phyloP scores from a whole-genome alignment of 2,113 vertebrate genomes.

The Isurus oxyrinchus region DNA sequence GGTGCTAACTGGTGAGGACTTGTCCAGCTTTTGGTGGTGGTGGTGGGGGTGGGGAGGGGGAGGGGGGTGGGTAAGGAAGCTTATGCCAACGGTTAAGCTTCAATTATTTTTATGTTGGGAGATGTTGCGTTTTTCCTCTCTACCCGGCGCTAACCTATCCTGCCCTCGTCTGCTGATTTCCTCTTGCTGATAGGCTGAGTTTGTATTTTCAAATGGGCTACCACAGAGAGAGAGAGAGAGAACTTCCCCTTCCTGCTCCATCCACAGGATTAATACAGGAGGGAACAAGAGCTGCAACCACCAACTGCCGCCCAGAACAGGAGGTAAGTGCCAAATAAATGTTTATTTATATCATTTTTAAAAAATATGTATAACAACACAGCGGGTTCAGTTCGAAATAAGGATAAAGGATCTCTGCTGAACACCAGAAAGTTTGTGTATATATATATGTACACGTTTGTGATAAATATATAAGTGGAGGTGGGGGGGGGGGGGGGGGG shows the following conservation, averaged over 20 bases:
- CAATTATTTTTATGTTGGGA: background rate
- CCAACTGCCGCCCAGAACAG: background rate
- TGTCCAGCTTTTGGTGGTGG: too few species aligned
- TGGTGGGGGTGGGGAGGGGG: too few species aligned
- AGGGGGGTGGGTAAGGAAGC: background rate
- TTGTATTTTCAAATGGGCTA: conserved; percentile 30
- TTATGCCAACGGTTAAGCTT: background rate
- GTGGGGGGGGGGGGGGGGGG: too few species aligned
- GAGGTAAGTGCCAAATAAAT: background rate
- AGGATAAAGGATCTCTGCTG: background rate
- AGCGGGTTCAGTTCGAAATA: background rate
- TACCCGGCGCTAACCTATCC: background rate
- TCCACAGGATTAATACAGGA: background rate
- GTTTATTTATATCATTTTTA: background rate
- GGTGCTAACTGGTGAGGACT: too few species aligned
- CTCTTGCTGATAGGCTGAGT: conserved; percentile 26
- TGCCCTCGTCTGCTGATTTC: background rate
- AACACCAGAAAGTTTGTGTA: background rate
- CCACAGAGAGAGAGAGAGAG: background rate
- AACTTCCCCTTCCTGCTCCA: conserved; percentile 30
- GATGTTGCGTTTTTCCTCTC: background rate
- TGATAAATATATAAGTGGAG: background rate
- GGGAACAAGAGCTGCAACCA: background rate
- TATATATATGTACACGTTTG: background rate
- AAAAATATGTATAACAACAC: background rate